Evolutionary conservation across 2,888 invertebrate genomes (phyloP).

Genomic region (Drosophila algonquin): DNA sequence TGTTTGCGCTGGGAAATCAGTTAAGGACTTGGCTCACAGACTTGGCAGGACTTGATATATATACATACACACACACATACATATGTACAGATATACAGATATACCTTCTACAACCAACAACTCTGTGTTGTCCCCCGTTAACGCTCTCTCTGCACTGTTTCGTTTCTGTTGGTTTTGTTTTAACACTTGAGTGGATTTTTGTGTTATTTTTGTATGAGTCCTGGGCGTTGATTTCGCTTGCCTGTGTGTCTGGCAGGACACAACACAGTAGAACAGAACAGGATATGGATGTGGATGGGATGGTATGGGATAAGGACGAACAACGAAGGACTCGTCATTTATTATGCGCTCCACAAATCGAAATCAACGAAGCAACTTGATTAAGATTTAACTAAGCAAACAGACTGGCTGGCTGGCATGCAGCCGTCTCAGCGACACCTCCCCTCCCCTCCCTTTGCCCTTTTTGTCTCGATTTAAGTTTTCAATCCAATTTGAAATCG

Average conservation of each 20-base stretch:
- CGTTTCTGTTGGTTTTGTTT: slow-evolving; percentile 56
- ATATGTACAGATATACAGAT: slow-evolving; percentile 5
- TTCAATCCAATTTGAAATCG: slow-evolving; percentile 55
- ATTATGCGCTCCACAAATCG: slow-evolving; percentile 76
- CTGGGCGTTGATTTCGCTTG: slow-evolving; percentile 55
- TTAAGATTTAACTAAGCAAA: slow-evolving; percentile 76
- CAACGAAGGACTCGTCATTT: slow-evolving; percentile 57
- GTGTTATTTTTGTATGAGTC: slow-evolving; percentile 66
- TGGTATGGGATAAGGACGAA: slow-evolving; percentile 8
- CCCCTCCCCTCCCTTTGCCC: background rate
- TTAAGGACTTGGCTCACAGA: slow-evolving; percentile 70
- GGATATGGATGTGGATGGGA: background rate
- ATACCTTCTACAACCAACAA: slow-evolving; percentile 34
- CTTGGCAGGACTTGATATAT: slow-evolving; percentile 55
- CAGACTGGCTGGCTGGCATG: slow-evolving; percentile 27
- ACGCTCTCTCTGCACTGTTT: slow-evolving; percentile 51
- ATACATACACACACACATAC: slow-evolving; percentile 4
- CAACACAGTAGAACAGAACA: no score
- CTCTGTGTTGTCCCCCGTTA: slow-evolving; percentile 56
- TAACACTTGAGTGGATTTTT: slow-evolving; percentile 80
- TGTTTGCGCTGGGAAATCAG: slow-evolving; percentile 77
- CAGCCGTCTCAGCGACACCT: slow-evolving; percentile 20
- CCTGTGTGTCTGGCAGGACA: slow-evolving; percentile 17
- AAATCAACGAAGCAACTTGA: slow-evolving; percentile 75
- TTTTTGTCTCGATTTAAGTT: slow-evolving; percentile 21